Evolutionary conservation across 2,797 vertebrate genomes (phyloP).

Genomic region (Phoeniculus purpureus): DNA sequence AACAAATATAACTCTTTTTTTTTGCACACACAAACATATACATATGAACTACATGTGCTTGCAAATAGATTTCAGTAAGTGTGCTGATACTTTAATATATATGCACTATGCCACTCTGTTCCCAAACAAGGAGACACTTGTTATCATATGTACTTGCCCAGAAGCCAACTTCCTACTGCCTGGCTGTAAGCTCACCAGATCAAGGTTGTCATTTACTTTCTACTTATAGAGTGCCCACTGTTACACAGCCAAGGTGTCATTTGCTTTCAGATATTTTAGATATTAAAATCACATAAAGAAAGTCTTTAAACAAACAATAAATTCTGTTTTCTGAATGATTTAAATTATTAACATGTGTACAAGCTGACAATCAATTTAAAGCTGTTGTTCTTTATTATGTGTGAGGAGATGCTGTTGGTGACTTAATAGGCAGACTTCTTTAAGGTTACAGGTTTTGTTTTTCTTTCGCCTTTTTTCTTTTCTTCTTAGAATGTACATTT

Average conservation of each 20-base stretch:
- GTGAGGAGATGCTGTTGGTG: background rate
- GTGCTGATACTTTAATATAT: slow-evolving; percentile 44
- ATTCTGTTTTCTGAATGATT: background rate
- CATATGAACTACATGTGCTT: slow-evolving; percentile 72
- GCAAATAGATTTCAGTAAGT: slow-evolving; percentile 51
- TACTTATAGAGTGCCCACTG: background rate
- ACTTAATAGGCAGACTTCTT: background rate
- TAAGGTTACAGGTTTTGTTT: background rate
- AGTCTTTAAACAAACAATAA: background rate
- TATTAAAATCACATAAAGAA: background rate
- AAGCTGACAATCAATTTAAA: background rate
- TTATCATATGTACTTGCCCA: background rate
- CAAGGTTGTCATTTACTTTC: background rate
- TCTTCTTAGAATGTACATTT: background rate
- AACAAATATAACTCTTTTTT: slow-evolving; percentile 46
- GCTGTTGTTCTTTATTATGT: background rate
- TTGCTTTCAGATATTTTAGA: background rate
- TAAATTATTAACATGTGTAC: background rate
- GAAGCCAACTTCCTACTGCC: background rate
- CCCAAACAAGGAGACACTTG: slow-evolving; percentile 27
- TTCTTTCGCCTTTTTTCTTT: background rate
- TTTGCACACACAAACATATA: slow-evolving; percentile 68
- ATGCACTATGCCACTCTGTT: slow-evolving; percentile 37
- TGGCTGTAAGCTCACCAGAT: slow-evolving; percentile 36
- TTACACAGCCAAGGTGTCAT: background rate